A percentile compares a stretch with the other conserved stretches of the same genome.
Conservation (phyloP, 2,113 vertebrate species). For the Oncorhynchus gorbuscha region DNA sequence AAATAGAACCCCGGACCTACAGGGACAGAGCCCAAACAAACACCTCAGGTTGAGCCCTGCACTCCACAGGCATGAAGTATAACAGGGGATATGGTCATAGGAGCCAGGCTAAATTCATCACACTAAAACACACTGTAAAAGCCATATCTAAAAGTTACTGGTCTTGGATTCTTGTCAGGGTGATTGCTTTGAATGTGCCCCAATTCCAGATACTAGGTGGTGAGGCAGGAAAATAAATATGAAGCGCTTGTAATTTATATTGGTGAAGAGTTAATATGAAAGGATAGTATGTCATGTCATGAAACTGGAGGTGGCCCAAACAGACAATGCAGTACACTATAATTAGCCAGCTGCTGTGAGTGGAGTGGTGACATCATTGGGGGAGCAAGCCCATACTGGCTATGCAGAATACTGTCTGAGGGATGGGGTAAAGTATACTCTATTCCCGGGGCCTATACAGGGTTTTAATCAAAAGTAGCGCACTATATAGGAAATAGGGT, state of each 20-base stretch:
- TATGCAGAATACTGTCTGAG: neutral
- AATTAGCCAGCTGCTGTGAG: conserved; percentile 21
- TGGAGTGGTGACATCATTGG: conserved; percentile 31
- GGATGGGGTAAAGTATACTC: neutral
- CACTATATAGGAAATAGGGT: no score
- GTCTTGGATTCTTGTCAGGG: neutral
- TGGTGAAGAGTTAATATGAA: conserved; percentile 9
- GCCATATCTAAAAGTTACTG: conserved; percentile 14
- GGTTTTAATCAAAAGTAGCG: no score
- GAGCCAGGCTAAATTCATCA: conserved; percentile 28
- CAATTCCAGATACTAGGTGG: neutral
- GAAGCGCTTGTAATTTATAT: neutral
- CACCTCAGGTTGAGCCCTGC: conserved; percentile 43
- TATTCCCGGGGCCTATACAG: no score
- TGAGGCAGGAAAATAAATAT: neutral
- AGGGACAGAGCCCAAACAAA: conserved; percentile 45
- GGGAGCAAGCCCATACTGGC: conserved; percentile 7
- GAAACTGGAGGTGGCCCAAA: conserved; percentile 29
- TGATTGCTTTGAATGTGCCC: neutral
- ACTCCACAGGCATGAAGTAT: conserved; percentile 49
- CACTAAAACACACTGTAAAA: conserved; percentile 14
- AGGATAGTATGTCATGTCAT: conserved; percentile 14
- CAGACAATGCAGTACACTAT: conserved; percentile 11
- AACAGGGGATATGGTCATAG: conserved; percentile 32
- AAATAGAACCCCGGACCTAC: no score